A percentile compares a stretch with the other conserved stretches of the same genome.
phyloP scores from a whole-genome alignment of 2,888 invertebrate genomes.

The Eristalis arbustorum region DNA sequence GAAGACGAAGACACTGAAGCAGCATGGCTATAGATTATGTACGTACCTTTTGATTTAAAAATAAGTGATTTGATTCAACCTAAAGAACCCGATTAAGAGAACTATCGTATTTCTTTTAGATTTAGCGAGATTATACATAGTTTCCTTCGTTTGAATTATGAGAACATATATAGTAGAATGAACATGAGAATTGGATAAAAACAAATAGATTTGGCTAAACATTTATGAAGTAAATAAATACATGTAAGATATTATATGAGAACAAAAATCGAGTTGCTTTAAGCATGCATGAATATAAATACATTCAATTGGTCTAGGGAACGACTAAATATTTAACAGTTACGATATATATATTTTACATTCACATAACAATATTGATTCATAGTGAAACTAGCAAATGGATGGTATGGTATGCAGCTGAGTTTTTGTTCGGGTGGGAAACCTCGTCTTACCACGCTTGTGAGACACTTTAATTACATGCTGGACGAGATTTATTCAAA shows the following conservation, averaged over 20 bases:
- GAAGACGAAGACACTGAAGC: not conserved
- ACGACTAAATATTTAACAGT: conserved; percentile 56
- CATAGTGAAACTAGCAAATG: conserved; percentile 20
- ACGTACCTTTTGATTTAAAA: conserved; percentile 54
- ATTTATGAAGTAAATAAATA: conserved; percentile 47
- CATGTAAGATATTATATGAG: not conserved
- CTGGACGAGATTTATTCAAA: not conserved
- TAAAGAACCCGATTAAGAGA: not conserved
- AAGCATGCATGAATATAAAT: conserved; percentile 41
- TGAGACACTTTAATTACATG: not conserved
- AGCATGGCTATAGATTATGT: not conserved
- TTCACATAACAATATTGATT: conserved; percentile 53
- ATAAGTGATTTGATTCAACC: not conserved
- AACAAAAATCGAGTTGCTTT: conserved; percentile 33
- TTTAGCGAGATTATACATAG: not conserved
- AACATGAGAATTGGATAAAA: conserved; percentile 65
- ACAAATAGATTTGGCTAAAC: conserved; percentile 49
- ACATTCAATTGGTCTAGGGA: conserved; percentile 17
- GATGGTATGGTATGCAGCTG: conserved; percentile 31
- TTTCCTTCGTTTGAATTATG: conserved; percentile 23
- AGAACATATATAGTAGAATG: conserved; percentile 57
- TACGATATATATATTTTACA: conserved; percentile 25
- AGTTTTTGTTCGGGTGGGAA: not conserved
- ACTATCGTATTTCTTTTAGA: conserved; percentile 2
- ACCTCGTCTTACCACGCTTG: not conserved